phyloP scores from a whole-genome alignment of 2,888 invertebrate species.

The Heteropelma amictum region DNA sequence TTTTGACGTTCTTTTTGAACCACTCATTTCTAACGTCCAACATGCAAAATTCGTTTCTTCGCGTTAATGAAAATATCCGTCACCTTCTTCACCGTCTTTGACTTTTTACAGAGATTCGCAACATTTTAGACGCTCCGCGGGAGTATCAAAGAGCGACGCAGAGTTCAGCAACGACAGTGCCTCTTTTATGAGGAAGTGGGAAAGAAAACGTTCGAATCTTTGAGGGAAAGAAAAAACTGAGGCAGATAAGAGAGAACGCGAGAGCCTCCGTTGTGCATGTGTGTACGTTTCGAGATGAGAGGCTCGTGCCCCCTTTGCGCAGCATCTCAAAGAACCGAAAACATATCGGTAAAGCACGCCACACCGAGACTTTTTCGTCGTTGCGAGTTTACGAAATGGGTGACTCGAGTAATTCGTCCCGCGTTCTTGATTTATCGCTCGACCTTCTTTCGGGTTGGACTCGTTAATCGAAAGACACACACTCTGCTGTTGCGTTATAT shows the following conservation, averaged over 20 bases:
- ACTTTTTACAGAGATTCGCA: too few species aligned
- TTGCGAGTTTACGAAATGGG: slow-evolving; percentile 54
- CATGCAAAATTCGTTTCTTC: too few species aligned
- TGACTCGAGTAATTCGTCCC: slow-evolving; percentile 58
- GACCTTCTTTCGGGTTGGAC: slow-evolving; percentile 58
- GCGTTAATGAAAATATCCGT: too few species aligned
- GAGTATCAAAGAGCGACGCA: background rate
- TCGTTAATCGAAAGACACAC: slow-evolving; percentile 58
- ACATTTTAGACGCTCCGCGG: background rate
- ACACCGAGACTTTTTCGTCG: slow-evolving; percentile 31
- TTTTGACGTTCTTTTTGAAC: slow-evolving; percentile 17
- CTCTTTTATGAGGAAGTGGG: background rate
- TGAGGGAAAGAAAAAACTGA: background rate
- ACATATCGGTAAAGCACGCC: slow-evolving; percentile 23
- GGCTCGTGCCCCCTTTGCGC: slow-evolving; percentile 48
- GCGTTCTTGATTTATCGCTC: slow-evolving; percentile 57
- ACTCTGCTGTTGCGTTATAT: slow-evolving; percentile 47
- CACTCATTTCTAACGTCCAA: too few species aligned
- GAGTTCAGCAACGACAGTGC: background rate
- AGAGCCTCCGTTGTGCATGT: slow-evolving; percentile 1
- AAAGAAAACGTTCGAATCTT: background rate
- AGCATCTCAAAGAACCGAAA: slow-evolving; percentile 31
- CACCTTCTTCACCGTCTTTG: too few species aligned
- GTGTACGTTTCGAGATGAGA: slow-evolving; percentile 29
- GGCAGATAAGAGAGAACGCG: slow-evolving; percentile 23